A percentile compares a stretch with the other conserved stretches of the same genome.
Evolutionary conservation across 2,797 vertebrate species (phyloP).

Genomic region (Phalloptychus januarius): DNA sequence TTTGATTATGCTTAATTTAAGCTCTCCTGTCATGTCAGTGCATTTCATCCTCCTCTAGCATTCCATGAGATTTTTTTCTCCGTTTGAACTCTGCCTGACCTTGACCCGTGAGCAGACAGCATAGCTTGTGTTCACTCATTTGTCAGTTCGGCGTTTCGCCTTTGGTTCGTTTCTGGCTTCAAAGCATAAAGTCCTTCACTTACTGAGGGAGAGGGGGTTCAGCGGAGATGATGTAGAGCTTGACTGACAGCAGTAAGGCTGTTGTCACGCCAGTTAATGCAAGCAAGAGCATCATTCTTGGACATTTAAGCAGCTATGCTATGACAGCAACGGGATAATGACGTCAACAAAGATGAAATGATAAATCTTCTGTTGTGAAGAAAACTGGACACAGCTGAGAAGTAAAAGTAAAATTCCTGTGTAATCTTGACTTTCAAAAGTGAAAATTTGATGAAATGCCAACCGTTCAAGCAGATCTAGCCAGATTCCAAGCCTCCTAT

Average conservation of each 20-base stretch:
- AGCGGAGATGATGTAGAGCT: constrained; percentile 54
- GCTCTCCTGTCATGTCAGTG: constrained; percentile 30
- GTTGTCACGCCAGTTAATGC: constrained; percentile 61
- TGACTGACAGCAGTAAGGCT: constrained; percentile 63
- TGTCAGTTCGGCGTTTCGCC: constrained; percentile 48
- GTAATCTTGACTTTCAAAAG: neutral
- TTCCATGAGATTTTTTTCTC: constrained; percentile 22
- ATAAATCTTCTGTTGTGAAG: constrained; percentile 16
- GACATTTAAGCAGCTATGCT: constrained; percentile 58
- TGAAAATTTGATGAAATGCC: neutral
- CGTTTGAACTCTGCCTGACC: constrained; percentile 63
- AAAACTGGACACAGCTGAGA: neutral
- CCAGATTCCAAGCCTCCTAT: neutral
- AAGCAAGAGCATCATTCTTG: constrained; percentile 55
- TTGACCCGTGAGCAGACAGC: constrained; percentile 26
- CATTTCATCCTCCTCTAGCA: constrained; percentile 50
- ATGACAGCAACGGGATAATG: constrained; percentile 26
- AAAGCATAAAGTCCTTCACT: constrained; percentile 46
- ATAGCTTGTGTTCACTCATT: constrained; percentile 58
- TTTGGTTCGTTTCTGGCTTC: constrained; percentile 48
- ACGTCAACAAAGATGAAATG: constrained; percentile 34
- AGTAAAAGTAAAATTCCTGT: neutral
- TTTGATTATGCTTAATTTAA: constrained; percentile 20
- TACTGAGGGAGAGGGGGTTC: constrained; percentile 39
- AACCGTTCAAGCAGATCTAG: neutral